Percentiles rank a stretch among this genome's conserved stretches.
Evolutionary conservation across 2,888 invertebrate genomes (phyloP).

Genomic region (Temnothorax ravouxi): DNA sequence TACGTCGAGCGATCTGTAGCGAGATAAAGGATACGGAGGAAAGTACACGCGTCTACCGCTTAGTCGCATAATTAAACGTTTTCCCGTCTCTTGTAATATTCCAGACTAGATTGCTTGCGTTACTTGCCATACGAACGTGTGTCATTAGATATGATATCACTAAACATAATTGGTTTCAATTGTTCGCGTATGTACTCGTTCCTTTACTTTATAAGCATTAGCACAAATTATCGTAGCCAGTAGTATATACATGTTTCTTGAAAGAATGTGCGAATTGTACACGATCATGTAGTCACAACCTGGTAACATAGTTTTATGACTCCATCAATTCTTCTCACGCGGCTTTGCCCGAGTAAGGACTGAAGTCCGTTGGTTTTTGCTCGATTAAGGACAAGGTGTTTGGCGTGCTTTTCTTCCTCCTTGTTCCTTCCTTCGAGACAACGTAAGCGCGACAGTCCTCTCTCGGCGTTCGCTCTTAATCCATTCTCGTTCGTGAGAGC

Average conservation of each 20-base stretch:
- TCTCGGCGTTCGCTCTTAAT: slow-evolving; percentile 20
- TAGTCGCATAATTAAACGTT: slow-evolving; percentile 59
- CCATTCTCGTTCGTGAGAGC: slow-evolving; percentile 3
- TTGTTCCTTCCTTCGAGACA: not conserved
- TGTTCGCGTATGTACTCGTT: not conserved
- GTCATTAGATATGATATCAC: slow-evolving; percentile 6
- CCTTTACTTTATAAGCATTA: not conserved
- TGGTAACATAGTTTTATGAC: slow-evolving; percentile 23
- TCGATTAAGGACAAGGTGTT: slow-evolving; percentile 18
- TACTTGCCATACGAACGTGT: not conserved
- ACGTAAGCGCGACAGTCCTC: slow-evolving; percentile 10
- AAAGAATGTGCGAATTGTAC: slow-evolving; percentile 2
- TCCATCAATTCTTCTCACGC: slow-evolving; percentile 16
- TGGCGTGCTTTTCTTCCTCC: not conserved
- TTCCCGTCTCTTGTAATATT: slow-evolving; percentile 47
- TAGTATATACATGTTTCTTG: not conserved
- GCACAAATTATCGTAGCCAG: not conserved
- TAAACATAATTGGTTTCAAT: not conserved
- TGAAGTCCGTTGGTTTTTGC: slow-evolving; percentile 4
- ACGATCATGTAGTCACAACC: not conserved
- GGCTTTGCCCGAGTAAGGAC: slow-evolving; percentile 4
- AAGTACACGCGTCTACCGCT: slow-evolving; percentile 59
- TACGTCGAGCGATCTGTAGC: slow-evolving; percentile 63
- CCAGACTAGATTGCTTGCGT: not conserved
- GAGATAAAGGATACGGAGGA: slow-evolving; percentile 66